Base-by-base conservation (phyloP, 2,888 invertebrate genomes). In the Gibbula magus region DNA sequence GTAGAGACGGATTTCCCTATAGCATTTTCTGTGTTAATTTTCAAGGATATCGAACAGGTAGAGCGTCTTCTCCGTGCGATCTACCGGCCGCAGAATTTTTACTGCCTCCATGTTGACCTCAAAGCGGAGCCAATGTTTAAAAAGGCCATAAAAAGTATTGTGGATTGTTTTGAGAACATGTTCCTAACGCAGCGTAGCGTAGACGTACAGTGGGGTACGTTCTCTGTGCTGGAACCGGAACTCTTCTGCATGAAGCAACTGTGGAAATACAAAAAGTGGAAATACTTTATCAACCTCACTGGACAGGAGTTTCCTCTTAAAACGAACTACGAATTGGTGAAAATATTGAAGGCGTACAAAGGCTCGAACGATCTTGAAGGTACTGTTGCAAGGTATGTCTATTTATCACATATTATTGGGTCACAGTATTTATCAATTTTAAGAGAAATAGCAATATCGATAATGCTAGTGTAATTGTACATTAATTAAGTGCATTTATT, bases 231-330 rank as follows among this genome's bases (percentile, higher is more conserved):
- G 7, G 82, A 88, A 77, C 88, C 90, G 16, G 91, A 89, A 32
- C 78, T 92, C 4, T 86, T 86, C 39, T 91, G 91, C 77, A 88
- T 90, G 89, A 61, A 84, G 54, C 87, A 88, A 45, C 73, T 90
- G 39, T 84, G 77, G 66, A 56, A 75, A 8, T 75, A 83, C 66
- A 66, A 45, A 70, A 84, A 85, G 20, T 91, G 90, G 89, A 88
- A 88, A 77, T 91, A 91, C 79, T 88, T 88, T 81, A 89, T 91
- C 80, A 91, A 92, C 76, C 85, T 89, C 5, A 89, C 89, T 7
- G 89, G 87, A 5, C 88, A 90, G 78, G 90, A 90, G 79, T 85
- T 92, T 67, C 91, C 91, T 0, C 82, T 91, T 45, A 87, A 88
- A 61, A 91, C 89, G 5, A 91, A 91, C 80, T 83, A 75, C n/a